Evolutionary conservation across 2,888 invertebrate species (phyloP).

Genomic region (Stictocephala bisonia): DNA sequence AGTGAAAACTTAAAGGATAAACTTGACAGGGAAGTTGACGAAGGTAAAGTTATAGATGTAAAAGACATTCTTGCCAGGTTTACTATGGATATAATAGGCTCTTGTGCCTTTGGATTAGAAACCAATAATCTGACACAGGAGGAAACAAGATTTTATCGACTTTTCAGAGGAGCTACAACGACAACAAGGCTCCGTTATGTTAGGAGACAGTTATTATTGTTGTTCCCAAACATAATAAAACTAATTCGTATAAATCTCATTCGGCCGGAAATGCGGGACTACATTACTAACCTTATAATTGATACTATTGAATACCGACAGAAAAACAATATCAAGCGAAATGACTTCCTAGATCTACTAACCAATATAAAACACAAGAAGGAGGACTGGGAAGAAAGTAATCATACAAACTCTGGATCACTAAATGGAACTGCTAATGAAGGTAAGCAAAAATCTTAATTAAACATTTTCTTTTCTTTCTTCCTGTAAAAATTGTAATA

Average conservation of each 20-base stretch:
- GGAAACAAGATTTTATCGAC: slow-evolving; percentile 65
- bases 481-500: too few relatives aligned
- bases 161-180: not conserved
- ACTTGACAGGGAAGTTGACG: slow-evolving; percentile 50
- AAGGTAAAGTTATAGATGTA: slow-evolving; percentile 17
- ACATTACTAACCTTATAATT: not conserved
- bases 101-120: slow-evolving; percentile 70
- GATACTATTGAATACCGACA: slow-evolving; percentile 15
- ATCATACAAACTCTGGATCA: not conserved
- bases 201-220: not conserved
- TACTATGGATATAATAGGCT: slow-evolving; percentile 70
- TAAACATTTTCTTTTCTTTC: too few relatives aligned
- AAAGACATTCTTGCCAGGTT: slow-evolving; percentile 69
- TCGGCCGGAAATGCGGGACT: not conserved
- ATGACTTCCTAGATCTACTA: slow-evolving; percentile 23
- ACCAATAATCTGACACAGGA: slow-evolving; percentile 67
- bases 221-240: not conserved
- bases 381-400: not conserved
- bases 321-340: slow-evolving; percentile 21
- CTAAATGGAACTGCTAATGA: not conserved
- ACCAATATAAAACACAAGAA: slow-evolving; percentile 1
- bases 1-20: slow-evolving; percentile 66
- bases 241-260: not conserved
- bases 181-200: slow-evolving; percentile 3
- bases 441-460: slow-evolving; percentile 11